These are phyloP conservation scores for Pycnonotus jocosus DNA, from an alignment of 2,113 vertebrate species.

Conservation along the genomic window DNA sequence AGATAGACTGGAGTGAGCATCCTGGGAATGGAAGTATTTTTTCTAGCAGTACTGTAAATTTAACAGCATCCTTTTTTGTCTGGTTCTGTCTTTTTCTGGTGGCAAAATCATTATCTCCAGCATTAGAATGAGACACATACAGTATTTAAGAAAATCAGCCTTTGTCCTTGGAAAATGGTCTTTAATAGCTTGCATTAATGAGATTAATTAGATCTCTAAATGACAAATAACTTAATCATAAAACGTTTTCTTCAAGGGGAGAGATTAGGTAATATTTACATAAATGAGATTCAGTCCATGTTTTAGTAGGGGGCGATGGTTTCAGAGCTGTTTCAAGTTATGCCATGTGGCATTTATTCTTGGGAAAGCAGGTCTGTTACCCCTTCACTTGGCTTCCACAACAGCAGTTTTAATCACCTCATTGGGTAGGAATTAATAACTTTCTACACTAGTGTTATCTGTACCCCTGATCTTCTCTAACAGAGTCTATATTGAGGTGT, in stretches of 20 bases:
- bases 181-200: conserved; percentile 55
- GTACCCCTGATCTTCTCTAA: conserved; percentile 42
- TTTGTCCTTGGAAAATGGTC: conserved; percentile 58
- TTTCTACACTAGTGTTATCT: conserved; percentile 14
- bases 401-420: conserved; percentile 39
- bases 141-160: conserved; percentile 34
- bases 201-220: conserved; percentile 63
- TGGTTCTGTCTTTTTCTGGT: neutral
- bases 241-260: conserved; percentile 6
- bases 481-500: neutral
- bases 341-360: neutral
- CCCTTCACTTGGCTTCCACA: neutral
- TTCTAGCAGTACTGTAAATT: neutral
- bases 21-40: neutral
- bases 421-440: conserved; percentile 38
- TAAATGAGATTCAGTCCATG: neutral
- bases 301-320: neutral
- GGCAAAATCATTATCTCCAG: conserved; percentile 8
- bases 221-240: conserved; percentile 28
- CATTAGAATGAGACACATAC: neutral
- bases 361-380: neutral
- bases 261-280: neutral
- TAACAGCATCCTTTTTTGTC: neutral
- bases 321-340: neutral
- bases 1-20: neutral